A percentile compares a stretch with the other conserved stretches of the same genome.
Evolutionary conservation across 2,888 invertebrate genomes (phyloP).

Genomic region (Leuctra nigra): DNA sequence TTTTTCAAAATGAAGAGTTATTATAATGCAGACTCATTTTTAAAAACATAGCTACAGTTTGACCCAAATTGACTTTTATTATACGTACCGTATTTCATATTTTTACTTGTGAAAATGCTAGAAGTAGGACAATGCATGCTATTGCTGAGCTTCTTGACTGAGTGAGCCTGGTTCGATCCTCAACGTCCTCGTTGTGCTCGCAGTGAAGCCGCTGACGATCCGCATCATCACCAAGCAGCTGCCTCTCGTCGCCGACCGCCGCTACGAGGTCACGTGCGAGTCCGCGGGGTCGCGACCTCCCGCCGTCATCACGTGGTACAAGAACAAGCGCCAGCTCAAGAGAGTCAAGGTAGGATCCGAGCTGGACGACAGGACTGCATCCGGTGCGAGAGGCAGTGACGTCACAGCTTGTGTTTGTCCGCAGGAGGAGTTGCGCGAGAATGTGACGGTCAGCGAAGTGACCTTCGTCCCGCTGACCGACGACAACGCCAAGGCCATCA

Average conservation of each 20-base stretch:
- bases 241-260: constrained; percentile 72
- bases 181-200: too few species aligned
- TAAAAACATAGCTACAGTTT: too few species aligned
- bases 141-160: neutral
- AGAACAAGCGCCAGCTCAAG: constrained; percentile 74
- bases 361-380: too few species aligned
- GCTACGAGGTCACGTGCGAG: constrained; percentile 77
- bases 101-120: neutral
- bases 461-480: constrained; percentile 83
- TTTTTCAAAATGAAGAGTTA: too few species aligned
- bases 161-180: too few species aligned
- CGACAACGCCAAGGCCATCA: constrained; percentile 83
- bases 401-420: constrained; percentile 32
- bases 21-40: too few species aligned
- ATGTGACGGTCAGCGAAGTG: constrained; percentile 77
- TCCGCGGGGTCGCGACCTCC: constrained; percentile 81
- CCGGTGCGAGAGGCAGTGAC: too few species aligned
- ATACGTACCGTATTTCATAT: too few species aligned
- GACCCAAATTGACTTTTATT: too few species aligned
- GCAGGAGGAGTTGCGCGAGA: constrained; percentile 74
- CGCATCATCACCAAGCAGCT: constrained; percentile 60
- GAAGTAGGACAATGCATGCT: too few species aligned
- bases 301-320: constrained; percentile 84
- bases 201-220: constrained; percentile 79
- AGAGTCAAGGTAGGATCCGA: constrained; percentile 73